Base-by-base conservation (phyloP, 2,113 vertebrate genomes). In the Plotosus lineatus region DNA sequence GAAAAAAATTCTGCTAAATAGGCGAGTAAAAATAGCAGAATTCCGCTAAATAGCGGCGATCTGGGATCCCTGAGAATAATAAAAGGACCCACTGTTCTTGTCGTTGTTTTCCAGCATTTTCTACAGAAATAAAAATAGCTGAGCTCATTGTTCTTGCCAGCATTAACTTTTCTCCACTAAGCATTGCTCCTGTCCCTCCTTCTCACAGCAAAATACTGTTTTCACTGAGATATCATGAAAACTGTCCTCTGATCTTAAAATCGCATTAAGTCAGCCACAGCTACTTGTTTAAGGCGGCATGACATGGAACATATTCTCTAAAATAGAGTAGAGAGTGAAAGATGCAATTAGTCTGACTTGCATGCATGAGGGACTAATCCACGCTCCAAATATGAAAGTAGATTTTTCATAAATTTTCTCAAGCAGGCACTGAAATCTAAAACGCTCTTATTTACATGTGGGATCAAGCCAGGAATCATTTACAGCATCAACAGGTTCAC, bases 291-390 rank as follows among this genome's bases (percentile, higher is more conserved):
- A 76, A 79, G 58, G 72, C 36, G 28, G 63, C 5, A 21, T 23
- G 10, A 83, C 53, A 42, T 76, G 56, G 51, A 78, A 21, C 3
- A 40, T 23, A 53, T 60, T 71, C 53, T 48, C 77, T 66, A 78
- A 78, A 84, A 78, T 58, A 50, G 48, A 69, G 51, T 8, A 19
- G 38, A 19, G 38, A 53, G 58, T 75, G 17, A 66, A 82, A 58
- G 44, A 77, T 66, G 72, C 48, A 85, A 82, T 48, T 79, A 65
- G 78, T 28, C 40, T 36, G 36, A 50, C 55, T 84, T 80, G 82
- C 28, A 75, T 60, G 31, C 7, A 14, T 31, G 50, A 74, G 56
- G 76, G 61, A 77, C 21, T 76, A 56, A 76, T 68, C 75, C 79
- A 6, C 56, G 28, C 33, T 53, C 17, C 4, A 12, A 63, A 66